phyloP scores from a whole-genome alignment of 2,888 invertebrate species.

The Parapristionchus giblindavisi region DNA sequence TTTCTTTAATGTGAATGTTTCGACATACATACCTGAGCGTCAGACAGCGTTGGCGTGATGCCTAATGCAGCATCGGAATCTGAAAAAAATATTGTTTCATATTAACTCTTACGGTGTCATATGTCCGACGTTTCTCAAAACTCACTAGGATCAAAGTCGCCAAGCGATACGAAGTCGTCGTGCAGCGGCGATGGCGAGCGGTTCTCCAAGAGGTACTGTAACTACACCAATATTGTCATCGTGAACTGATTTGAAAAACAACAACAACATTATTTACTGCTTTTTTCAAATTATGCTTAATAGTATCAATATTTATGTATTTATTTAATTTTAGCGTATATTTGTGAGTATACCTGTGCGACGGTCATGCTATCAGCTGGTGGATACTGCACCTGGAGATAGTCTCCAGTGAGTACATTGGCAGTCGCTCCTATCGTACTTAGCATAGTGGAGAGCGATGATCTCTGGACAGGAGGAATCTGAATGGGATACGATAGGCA shows the following conservation, averaged over 20 bases:
- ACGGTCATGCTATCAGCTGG: slow-evolving; percentile 4
- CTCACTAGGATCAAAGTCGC: slow-evolving; percentile 57
- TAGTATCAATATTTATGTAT: too few species aligned
- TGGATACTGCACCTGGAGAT: slow-evolving; percentile 42
- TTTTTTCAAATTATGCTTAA: too few species aligned
- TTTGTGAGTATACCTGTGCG: neutral
- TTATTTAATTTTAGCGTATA: neutral
- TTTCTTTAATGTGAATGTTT: too few species aligned
- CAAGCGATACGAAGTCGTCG: slow-evolving; percentile 53
- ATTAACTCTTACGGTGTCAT: too few species aligned
- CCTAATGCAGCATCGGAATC: slow-evolving; percentile 30
- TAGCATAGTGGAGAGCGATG: neutral
- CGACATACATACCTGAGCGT: slow-evolving; percentile 79
- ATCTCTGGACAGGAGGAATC: too few species aligned
- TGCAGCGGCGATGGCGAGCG: slow-evolving; percentile 34
- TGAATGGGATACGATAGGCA: too few species aligned
- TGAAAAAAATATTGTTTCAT: neutral
- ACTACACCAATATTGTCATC: neutral
- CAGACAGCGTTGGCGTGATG: slow-evolving; percentile 75
- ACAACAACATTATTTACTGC: too few species aligned
- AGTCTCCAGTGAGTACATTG: slow-evolving; percentile 53
- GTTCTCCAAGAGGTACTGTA: slow-evolving; percentile 30
- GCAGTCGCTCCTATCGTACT: slow-evolving; percentile 52
- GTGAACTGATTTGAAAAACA: too few species aligned
- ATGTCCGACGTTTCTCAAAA: too few species aligned